phyloP scores from a whole-genome alignment of 2,113 vertebrate species.

The Mastomys natalensis region DNA sequence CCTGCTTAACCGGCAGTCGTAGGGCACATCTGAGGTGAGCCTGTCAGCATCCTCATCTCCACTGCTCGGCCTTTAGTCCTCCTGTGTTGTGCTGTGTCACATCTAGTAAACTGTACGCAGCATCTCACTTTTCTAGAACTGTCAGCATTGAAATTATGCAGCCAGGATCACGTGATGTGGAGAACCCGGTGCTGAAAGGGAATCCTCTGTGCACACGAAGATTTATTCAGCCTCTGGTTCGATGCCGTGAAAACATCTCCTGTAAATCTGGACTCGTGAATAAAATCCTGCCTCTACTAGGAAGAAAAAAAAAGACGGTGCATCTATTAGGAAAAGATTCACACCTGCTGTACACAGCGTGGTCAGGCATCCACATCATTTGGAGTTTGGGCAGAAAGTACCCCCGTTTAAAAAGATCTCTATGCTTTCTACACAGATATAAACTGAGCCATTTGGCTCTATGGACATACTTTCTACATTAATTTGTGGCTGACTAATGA shows the following conservation, averaged over 20 bases:
- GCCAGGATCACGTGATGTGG: not conserved
- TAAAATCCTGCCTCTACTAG: not conserved
- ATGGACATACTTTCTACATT: not conserved
- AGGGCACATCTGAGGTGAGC: not conserved
- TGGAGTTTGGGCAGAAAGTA: not conserved
- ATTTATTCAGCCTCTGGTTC: not conserved
- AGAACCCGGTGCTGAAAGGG: not conserved
- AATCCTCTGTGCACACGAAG: not conserved
- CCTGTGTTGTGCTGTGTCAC: not conserved
- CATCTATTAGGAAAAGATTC: not conserved
- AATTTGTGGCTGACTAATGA: not conserved
- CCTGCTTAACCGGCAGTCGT: not conserved
- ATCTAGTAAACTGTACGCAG: not conserved
- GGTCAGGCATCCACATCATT: rapidly evolving
- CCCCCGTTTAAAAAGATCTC: not conserved
- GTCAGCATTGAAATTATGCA: not conserved
- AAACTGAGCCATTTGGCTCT: not conserved
- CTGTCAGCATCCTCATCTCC: not conserved
- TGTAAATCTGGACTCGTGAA: not conserved
- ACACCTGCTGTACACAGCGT: not conserved
- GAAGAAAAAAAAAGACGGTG: not conserved
- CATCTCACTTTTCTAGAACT: not conserved
- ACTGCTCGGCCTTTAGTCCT: not conserved
- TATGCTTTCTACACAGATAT: constrained; percentile 28
- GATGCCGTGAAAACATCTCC: not conserved